Conservation (phyloP, 2,113 vertebrate species). For the Agapornis roseicollis region DNA sequence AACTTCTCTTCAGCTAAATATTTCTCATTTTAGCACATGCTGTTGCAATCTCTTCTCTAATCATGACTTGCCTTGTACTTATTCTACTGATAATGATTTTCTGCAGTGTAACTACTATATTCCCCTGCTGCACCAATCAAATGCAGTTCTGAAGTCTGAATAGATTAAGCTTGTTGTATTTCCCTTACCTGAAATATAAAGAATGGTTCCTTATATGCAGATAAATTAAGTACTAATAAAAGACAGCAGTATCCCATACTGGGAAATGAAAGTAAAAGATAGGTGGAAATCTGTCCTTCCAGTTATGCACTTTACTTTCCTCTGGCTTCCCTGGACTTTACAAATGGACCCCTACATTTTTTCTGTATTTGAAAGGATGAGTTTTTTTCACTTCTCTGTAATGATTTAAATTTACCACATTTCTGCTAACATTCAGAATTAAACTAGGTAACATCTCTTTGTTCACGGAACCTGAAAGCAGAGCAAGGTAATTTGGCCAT, state of each 20-base stretch:
- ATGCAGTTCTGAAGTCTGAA: not conserved
- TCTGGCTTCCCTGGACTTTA: not conserved
- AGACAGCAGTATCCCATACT: not conserved
- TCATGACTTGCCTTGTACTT: constrained; percentile 22
- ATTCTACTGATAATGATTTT: constrained; percentile 13
- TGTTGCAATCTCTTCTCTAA: constrained; percentile 15
- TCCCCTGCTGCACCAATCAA: constrained; percentile 6
- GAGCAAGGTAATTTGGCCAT: not conserved
- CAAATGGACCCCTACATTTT: not conserved
- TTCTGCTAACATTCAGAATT: not conserved
- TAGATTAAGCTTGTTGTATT: not conserved
- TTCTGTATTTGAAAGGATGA: not conserved
- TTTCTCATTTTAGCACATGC: not conserved
- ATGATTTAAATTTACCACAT: not conserved
- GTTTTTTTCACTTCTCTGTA: not conserved
- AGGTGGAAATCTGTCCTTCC: not conserved
- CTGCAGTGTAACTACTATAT: not conserved
- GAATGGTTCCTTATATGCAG: not conserved
- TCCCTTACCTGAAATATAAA: not conserved
- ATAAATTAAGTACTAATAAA: constrained; percentile 9
- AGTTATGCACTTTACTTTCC: not conserved
- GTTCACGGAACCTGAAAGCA: not conserved
- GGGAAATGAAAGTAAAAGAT: not conserved
- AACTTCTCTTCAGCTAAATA: constrained; percentile 22
- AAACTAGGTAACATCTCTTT: not conserved